phyloP scores from a whole-genome alignment of 2,797 vertebrate species.

The Hydrophis major region DNA sequence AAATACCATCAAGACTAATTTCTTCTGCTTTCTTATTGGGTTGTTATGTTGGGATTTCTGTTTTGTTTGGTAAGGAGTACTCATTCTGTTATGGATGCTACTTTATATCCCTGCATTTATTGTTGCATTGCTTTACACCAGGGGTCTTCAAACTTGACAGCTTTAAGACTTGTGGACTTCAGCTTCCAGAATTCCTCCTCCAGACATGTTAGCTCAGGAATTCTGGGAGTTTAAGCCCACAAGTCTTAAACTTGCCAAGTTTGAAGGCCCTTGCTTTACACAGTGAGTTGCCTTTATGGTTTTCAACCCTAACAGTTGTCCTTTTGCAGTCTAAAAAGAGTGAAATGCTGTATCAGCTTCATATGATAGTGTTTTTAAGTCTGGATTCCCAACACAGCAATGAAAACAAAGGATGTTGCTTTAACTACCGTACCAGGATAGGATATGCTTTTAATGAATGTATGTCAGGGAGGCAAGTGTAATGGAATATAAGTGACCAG shows the following conservation, averaged over 20 bases:
- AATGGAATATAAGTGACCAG: background rate
- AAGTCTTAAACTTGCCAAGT: too few species aligned
- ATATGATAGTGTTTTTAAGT: background rate
- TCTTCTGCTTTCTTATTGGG: background rate
- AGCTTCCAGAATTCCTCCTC: too few species aligned
- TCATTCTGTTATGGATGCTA: background rate
- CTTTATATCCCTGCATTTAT: background rate
- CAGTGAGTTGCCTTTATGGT: background rate
- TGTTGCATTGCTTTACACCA: background rate
- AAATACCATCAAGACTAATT: background rate
- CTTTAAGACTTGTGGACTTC: too few species aligned
- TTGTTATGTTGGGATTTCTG: background rate
- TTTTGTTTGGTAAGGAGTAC: background rate
- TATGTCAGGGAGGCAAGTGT: background rate
- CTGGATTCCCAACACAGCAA: background rate
- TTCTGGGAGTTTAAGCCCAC: too few species aligned
- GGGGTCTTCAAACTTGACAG: too few species aligned
- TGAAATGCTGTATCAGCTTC: background rate
- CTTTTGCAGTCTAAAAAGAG: background rate
- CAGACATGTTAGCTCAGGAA: too few species aligned
- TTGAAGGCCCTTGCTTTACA: background rate
- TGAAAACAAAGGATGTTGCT: background rate
- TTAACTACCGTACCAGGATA: background rate
- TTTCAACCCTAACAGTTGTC: background rate
- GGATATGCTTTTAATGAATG: background rate